phyloP scores from a whole-genome alignment of 2,113 vertebrate species.

The Nycticorax nycticorax region DNA sequence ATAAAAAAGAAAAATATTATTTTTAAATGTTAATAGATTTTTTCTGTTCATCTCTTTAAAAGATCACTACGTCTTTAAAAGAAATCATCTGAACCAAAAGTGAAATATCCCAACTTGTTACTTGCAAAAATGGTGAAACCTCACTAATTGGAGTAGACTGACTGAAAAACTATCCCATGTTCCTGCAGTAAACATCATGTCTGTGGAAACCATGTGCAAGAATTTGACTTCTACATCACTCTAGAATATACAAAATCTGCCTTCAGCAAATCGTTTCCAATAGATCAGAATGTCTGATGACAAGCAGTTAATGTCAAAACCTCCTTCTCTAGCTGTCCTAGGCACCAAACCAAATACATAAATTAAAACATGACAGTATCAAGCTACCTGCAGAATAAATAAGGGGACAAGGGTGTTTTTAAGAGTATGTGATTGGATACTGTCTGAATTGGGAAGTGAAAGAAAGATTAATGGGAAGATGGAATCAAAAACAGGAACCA shows the following conservation, averaged over 20 bases:
- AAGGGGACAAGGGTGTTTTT: not conserved
- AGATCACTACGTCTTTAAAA: not conserved
- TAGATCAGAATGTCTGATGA: not conserved
- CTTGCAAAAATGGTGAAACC: not conserved
- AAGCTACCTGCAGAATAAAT: not conserved
- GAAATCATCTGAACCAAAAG: not conserved
- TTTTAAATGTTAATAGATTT: not conserved
- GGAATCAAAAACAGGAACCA: not conserved
- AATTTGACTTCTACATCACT: not conserved
- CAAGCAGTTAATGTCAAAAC: not conserved
- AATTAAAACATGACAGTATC: not conserved
- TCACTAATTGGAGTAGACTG: not conserved
- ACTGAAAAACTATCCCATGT: not conserved
- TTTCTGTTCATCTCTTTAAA: not conserved
- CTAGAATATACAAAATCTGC: not conserved
- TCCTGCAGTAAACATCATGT: not conserved
- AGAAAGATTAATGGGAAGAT: not conserved
- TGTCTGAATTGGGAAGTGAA: not conserved
- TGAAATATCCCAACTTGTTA: not conserved
- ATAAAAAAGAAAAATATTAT: not conserved
- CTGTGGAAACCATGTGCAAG: not conserved
- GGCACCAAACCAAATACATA: not conserved
- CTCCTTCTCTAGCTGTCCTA: not conserved
- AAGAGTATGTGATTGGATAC: not conserved
- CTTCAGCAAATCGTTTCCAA: not conserved